Evolutionary conservation across 2,113 vertebrate species (phyloP).

Genomic region (Ceyx melanurus): DNA sequence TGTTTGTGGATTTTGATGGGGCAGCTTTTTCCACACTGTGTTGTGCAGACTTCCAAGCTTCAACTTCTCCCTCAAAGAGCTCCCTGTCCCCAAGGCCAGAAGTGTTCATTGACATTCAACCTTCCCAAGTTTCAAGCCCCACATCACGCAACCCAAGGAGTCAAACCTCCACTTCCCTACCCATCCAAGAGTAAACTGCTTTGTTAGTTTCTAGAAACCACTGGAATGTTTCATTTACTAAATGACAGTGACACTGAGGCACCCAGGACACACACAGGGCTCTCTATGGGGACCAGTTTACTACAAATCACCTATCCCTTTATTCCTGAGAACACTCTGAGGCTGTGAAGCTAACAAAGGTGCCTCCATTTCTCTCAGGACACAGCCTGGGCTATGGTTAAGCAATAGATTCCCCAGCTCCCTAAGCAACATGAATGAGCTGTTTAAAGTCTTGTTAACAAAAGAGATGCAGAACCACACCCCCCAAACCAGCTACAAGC

Average conservation of each 20-base stretch:
- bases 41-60: background rate
- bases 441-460: slow-evolving; percentile 29
- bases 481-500: slow-evolving; percentile 9
- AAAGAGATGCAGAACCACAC: background rate
- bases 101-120: background rate
- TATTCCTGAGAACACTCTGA: background rate
- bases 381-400: background rate
- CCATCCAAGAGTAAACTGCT: background rate
- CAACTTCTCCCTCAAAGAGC: background rate
- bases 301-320: background rate
- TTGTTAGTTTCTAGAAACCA: background rate
- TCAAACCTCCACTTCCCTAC: background rate
- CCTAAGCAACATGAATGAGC: background rate
- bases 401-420: background rate
- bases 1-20: background rate
- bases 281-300: rapidly evolving
- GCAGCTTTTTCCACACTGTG: background rate
- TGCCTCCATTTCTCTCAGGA: background rate
- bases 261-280: background rate
- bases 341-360: background rate
- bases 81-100: background rate
- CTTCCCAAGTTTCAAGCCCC: background rate
- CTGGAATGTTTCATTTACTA: background rate
- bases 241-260: background rate
- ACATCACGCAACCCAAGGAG: background rate